Percentiles rank a stretch among this genome's conserved stretches.
Evolutionary conservation across 1,140 invertebrate genomes (phyloP).

Genomic region (Drosophila carrolli): DNA sequence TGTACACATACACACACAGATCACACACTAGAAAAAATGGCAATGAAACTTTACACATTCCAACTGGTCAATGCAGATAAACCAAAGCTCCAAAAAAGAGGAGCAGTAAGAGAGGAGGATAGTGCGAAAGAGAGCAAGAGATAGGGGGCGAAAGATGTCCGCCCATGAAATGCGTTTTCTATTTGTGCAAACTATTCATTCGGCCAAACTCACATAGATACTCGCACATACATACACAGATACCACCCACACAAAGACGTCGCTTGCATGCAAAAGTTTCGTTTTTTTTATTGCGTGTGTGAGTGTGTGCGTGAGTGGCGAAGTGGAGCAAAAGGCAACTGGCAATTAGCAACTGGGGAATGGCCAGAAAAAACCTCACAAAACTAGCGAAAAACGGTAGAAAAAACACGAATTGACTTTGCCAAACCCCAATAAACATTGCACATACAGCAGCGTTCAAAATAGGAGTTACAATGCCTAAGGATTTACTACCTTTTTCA

Average conservation of each 20-base stretch:
- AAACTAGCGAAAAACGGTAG: slow-evolving; percentile 28
- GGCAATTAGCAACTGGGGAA: slow-evolving; percentile 55
- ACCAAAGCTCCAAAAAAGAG: slow-evolving; percentile 13
- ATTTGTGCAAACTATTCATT: slow-evolving; percentile 58
- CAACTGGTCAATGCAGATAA: slow-evolving; percentile 50
- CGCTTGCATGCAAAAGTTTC: slow-evolving; percentile 60
- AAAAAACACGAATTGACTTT: slow-evolving; percentile 33
- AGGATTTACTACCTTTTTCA: neutral
- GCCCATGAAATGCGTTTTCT: slow-evolving; percentile 58
- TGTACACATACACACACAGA: too few species aligned
- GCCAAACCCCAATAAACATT: slow-evolving; percentile 40
- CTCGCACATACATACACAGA: neutral
- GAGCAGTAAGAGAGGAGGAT: neutral
- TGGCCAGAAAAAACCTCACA: slow-evolving; percentile 26
- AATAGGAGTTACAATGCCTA: neutral
- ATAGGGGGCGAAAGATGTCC: slow-evolving; percentile 20
- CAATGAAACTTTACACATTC: slow-evolving; percentile 39
- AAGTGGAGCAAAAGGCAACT: slow-evolving; percentile 59
- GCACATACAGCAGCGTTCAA: slow-evolving; percentile 12
- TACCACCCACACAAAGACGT: slow-evolving; percentile 20
- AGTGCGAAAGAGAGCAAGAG: neutral
- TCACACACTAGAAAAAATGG: slow-evolving; percentile 11
- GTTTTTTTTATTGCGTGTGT: slow-evolving; percentile 24
- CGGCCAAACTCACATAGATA: slow-evolving; percentile 22
- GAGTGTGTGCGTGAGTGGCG: slow-evolving; percentile 32